Base-by-base conservation (phyloP, 1,140 invertebrate genomes). In the Subanguina moxae region DNA sequence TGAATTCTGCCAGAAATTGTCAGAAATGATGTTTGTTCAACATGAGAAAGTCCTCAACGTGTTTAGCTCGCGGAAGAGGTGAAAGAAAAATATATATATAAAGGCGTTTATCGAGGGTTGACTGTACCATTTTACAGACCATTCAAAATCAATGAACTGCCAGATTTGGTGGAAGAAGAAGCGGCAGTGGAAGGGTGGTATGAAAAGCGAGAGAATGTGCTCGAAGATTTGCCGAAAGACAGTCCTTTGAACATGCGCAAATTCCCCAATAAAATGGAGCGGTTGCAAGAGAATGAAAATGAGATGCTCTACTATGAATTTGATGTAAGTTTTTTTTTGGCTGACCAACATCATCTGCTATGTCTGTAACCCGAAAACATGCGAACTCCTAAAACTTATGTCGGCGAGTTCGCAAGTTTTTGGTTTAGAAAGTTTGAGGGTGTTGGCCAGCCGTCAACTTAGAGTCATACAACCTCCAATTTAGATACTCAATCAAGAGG, bases 191-290 rank as follows among this genome's bases (percentile, higher is more conserved):
- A 25, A 21, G 48, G 15, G 23, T 8, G 17, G n/a, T 0, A 21
- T 65, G 5, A 27, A 63, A 25, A 23, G 23, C 62, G 32, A 25
- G 23, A 65, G 62, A 58, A 42, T 42, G 23, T 65, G 15, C 21
- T 65, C n/a, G 23, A 0, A 65, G 46, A 65, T 27, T 64, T 42
- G 42, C 63, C 52, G 1, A 65, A 63, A 13, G 13, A 25, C n/a
- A n/a, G 52, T 25, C 42, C 64, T 13, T 23, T 65, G 64, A n/a
- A 17, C 17, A 52, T 62, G 13, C 46, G 3, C 25, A 71, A 72
- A 69, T 65, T 66, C 43, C 59, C 68, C n/a, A 30, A 59, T 8
- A 72, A 68, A 69, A 72, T 72, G 70, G 71, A 72, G 57, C 67
- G 57, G 61, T 65, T 72, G 11, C n/a, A 19, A 19, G 72, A 74